These are phyloP conservation scores for Xestia sexstrigata DNA, from an alignment of 2,888 invertebrate species.

Conservation along the genomic window DNA sequence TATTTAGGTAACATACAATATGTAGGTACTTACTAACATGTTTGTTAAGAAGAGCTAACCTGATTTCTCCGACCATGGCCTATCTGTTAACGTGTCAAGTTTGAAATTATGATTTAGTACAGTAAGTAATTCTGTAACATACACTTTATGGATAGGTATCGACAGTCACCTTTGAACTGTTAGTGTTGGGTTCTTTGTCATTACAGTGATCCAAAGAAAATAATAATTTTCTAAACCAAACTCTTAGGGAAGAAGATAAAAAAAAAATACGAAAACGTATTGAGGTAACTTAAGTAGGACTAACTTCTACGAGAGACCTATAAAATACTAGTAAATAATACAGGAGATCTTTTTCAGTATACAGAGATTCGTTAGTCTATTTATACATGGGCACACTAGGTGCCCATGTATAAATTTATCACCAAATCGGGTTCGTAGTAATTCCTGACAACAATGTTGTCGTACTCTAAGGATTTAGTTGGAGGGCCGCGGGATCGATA, in stretches of 20 bases:
- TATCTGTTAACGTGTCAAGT: slow-evolving; percentile 24
- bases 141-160: background rate
- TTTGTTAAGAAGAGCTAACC: slow-evolving; percentile 23
- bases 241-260: too few species aligned
- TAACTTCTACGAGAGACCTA: background rate
- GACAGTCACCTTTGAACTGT: background rate
- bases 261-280: background rate
- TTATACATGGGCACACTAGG: too few species aligned
- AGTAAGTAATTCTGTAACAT: slow-evolving; percentile 9
- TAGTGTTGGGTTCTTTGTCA: background rate
- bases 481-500: slow-evolving; percentile 78
- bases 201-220: background rate
- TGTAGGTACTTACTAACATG: background rate
- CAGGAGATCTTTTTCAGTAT: slow-evolving; percentile 2
- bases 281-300: background rate
- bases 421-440: slow-evolving; percentile 51
- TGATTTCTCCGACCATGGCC: slow-evolving; percentile 31
- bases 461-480: slow-evolving; percentile 81
- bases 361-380: slow-evolving; percentile 32
- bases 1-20: slow-evolving; percentile 2
- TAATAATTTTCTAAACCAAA: background rate
- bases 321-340: background rate
- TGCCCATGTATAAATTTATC: slow-evolving; percentile 51
- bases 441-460: slow-evolving; percentile 77
- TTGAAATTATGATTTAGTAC: slow-evolving; percentile 18